These are phyloP conservation scores for Lymantria dispar DNA, from an alignment of 2,888 invertebrate genomes.

Conservation along the genomic window DNA sequence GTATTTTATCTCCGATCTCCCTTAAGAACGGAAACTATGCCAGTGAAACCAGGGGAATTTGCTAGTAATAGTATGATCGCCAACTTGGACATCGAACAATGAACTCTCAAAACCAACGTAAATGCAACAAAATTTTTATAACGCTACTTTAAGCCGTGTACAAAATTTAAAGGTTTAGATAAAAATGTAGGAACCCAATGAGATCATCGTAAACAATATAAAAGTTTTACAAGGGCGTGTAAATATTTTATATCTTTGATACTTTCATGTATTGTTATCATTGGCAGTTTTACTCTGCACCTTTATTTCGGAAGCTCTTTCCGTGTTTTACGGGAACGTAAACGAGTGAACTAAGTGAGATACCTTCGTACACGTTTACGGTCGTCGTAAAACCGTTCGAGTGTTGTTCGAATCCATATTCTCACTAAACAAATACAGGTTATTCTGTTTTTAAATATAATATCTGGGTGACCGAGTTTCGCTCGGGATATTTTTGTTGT, in stretches of 20 bases:
- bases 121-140: constrained; percentile 17
- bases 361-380: constrained; percentile 35
- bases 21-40: no score
- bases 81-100: no score
- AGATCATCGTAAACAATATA: constrained; percentile 26
- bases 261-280: constrained; percentile 45
- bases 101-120: neutral
- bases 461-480: no score
- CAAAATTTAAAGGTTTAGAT: constrained; percentile 23
- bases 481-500: no score
- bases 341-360: constrained; percentile 50
- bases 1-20: no score
- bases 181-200: neutral
- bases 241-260: constrained; percentile 37
- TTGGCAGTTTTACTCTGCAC: constrained; percentile 39
- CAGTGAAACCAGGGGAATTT: no score
- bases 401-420: constrained; percentile 39
- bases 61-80: no score
- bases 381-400: constrained; percentile 43
- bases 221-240: constrained; percentile 34
- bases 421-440: neutral
- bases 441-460: no score
- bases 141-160: constrained; percentile 14
- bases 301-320: constrained; percentile 40
- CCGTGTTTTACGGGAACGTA: constrained; percentile 47